Conservation (phyloP, 2,113 vertebrate genomes). For the Phalacrocorax carbo region DNA sequence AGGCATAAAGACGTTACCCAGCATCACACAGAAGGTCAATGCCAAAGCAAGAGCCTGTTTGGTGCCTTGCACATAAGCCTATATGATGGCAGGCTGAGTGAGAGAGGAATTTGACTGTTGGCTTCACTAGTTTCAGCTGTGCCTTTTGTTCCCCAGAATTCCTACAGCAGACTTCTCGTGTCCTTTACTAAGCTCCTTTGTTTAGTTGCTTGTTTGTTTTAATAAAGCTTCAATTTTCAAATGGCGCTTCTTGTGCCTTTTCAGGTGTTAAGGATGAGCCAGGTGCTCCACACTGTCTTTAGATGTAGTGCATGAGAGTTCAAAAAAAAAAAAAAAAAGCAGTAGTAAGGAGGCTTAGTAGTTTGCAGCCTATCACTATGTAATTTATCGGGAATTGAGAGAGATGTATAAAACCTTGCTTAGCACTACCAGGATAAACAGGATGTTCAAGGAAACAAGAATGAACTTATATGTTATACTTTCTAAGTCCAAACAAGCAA, state of each 20-base stretch:
- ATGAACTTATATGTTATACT: neutral
- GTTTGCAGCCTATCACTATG: neutral
- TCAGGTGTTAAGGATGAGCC: neutral
- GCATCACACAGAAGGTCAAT: neutral
- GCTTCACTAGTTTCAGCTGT: neutral
- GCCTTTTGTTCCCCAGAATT: neutral
- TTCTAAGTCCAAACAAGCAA: neutral
- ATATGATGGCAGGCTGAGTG: fast-evolving
- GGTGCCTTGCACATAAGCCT: neutral
- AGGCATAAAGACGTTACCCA: neutral
- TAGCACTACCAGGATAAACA: neutral
- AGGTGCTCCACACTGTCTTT: neutral
- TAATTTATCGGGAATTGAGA: neutral
- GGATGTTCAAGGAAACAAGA: neutral
- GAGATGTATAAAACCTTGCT: neutral
- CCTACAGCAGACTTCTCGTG: neutral
- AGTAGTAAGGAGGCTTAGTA: neutral
- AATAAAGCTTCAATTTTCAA: neutral
- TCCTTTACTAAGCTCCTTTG: neutral
- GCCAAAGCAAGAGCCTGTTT: neutral
- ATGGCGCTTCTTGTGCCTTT: neutral
- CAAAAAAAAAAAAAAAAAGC: too few species aligned
- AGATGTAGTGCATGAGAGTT: neutral
- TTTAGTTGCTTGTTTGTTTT: neutral
- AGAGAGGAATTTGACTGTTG: neutral